Conservation (phyloP, 2,888 invertebrate species). For the Nomada hirtipes region DNA sequence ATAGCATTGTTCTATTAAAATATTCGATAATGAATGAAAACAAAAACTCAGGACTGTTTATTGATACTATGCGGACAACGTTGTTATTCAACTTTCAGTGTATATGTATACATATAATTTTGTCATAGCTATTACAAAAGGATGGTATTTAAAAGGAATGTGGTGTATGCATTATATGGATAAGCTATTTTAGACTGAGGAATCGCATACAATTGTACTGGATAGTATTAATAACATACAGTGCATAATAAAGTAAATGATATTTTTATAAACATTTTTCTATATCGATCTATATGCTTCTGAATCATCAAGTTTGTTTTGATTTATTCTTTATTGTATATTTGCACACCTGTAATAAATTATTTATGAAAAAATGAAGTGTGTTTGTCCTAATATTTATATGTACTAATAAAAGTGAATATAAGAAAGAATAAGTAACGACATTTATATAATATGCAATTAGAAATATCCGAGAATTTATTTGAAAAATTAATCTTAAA, state of each 20-base stretch:
- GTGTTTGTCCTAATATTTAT: constrained; percentile 1
- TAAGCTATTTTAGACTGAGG: constrained; percentile 71
- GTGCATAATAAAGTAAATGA: constrained; percentile 72
- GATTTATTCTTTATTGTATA: constrained; percentile 40
- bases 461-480: too few species aligned
- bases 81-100: constrained; percentile 49
- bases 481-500: not conserved
- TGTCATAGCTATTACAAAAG: constrained; percentile 27
- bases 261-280: constrained; percentile 75
- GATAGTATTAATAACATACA: constrained; percentile 74
- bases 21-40: constrained; percentile 28
- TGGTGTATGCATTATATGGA: constrained; percentile 19
- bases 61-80: constrained; percentile 29
- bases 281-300: constrained; percentile 42
- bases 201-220: constrained; percentile 65
- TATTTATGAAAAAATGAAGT: constrained; percentile 19
- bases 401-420: not conserved
- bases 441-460: too few species aligned
- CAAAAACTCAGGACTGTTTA: constrained; percentile 8
- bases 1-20: constrained; percentile 16
- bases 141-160: constrained; percentile 41
- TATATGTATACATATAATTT: constrained; percentile 44
- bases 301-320: constrained; percentile 36
- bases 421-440: not conserved
- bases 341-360: constrained; percentile 51